These are phyloP conservation scores for Galago senegalensis DNA, from an alignment of 2,797 vertebrate genomes.

Conservation along the genomic window DNA sequence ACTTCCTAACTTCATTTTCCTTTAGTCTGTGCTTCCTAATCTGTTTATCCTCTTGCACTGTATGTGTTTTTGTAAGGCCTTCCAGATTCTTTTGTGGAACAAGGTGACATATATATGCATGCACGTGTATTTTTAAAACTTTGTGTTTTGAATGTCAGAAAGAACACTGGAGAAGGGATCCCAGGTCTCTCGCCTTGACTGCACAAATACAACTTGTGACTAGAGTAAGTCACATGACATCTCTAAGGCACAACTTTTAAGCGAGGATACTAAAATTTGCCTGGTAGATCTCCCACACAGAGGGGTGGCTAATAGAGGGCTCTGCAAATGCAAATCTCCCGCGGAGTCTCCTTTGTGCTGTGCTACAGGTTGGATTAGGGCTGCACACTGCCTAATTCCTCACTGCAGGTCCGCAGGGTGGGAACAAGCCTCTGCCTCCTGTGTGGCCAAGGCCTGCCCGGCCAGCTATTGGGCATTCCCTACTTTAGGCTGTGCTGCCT, in stretches of 20 bases:
- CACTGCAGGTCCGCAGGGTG: neutral
- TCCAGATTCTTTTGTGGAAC: neutral
- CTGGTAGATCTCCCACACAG: neutral
- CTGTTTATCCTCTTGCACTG: neutral
- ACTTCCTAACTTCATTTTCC: neutral
- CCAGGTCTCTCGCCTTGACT: neutral
- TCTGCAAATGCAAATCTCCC: neutral
- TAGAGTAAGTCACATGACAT: neutral
- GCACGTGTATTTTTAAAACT: neutral
- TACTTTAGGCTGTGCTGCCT: neutral
- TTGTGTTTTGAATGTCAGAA: neutral
- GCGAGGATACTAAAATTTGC: neutral
- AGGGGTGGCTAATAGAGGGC: neutral
- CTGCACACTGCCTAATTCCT: neutral
- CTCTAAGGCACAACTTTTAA: neutral
- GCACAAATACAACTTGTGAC: neutral
- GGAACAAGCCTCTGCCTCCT: neutral
- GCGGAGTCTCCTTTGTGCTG: neutral
- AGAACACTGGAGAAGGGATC: neutral
- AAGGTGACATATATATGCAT: neutral
- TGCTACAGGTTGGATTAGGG: neutral
- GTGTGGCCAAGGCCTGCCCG: neutral
- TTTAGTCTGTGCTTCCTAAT: neutral
- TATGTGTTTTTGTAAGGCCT: neutral
- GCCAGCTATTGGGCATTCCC: accelerated